These are phyloP conservation scores for Spisula solida DNA, from an alignment of 2,888 invertebrate species.

Conservation along the genomic window DNA sequence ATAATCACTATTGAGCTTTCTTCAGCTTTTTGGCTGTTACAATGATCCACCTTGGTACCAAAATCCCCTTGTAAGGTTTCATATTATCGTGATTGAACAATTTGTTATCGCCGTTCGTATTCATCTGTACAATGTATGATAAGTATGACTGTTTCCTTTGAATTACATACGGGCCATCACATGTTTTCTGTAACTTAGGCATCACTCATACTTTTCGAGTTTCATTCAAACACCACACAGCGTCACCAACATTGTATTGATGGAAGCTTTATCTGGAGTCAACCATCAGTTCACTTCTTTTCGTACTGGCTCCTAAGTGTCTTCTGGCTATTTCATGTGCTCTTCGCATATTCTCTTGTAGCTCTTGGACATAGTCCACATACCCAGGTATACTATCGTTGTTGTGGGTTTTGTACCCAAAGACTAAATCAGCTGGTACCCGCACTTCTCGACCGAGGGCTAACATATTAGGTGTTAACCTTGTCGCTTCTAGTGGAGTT, in stretches of 20 bases:
- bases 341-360: neutral
- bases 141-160: slow-evolving; percentile 33
- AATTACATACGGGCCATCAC: slow-evolving; percentile 58
- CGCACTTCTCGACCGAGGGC: slow-evolving; percentile 58
- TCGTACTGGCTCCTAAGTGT: slow-evolving; percentile 16
- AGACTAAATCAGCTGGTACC: slow-evolving; percentile 48
- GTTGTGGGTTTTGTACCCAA: neutral
- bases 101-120: slow-evolving; percentile 23
- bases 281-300: slow-evolving; percentile 18
- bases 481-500: slow-evolving; percentile 51
- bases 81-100: slow-evolving; percentile 59
- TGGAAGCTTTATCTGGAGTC: neutral
- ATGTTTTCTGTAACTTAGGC: slow-evolving; percentile 54
- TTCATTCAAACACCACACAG: slow-evolving; percentile 60
- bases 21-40: neutral
- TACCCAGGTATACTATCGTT: neutral
- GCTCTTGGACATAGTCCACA: neutral
- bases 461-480: slow-evolving; percentile 53
- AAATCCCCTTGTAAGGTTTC: slow-evolving; percentile 49
- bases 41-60: slow-evolving; percentile 32
- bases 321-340: slow-evolving; percentile 21
- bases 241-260: slow-evolving; percentile 7
- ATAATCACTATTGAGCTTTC: neutral
- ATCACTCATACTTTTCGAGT: slow-evolving; percentile 45
- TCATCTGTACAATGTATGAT: slow-evolving; percentile 45